Evolutionary conservation across 2,113 vertebrate species (phyloP), one percentile per base, ranked within the genome.

Genomic region (Ceratotherium simum): DNA sequence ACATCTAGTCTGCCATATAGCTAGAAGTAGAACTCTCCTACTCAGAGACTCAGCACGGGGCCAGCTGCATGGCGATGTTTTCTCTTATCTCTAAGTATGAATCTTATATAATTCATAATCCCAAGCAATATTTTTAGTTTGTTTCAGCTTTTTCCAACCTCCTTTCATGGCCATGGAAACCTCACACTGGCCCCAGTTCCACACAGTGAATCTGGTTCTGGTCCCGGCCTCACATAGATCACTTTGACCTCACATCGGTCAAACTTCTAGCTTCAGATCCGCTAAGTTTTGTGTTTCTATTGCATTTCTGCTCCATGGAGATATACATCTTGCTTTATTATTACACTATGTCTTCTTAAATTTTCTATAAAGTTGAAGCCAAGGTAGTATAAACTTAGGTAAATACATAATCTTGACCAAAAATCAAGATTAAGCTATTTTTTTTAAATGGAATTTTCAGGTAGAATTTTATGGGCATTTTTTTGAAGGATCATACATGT

Each of bases 371-470:
- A 48, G 64, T 75, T 81, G 56, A 64, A 76, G 8, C 60, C 21
- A 90, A 73, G 6, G 31, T 79, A 80, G 56, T 21, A 67, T 64
- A 80, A 33, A 67, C 67, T 89, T 84, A 89, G 78, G 21, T 76
- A n/a, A 81, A 69, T 36, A 81, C 6, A 93, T 60, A 54, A 75
- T 29, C 33, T 21, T 80, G 17, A 69, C 25, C 17, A 60, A 18
- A 90, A 90, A 67, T 90, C 73, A 90, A 91, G 36, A 91, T 54
- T 69, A 69, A 90, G 80, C 33, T 54, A 58, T 72, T 42, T 92
- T 92, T 96, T 81, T 65, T 67, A 91, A 69, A 78, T 31, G 75
- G 10, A 62, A 95, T 75, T 90, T 86, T 79, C 42, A 82, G 65
- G 56, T 31, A 81, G 10, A 62, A 95, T 81, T 90, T 86, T 73